Evolutionary conservation across 2,797 vertebrate species (phyloP), one percentile per base, ranked within the genome.

Genomic region (Lithobates sylvaticus): DNA sequence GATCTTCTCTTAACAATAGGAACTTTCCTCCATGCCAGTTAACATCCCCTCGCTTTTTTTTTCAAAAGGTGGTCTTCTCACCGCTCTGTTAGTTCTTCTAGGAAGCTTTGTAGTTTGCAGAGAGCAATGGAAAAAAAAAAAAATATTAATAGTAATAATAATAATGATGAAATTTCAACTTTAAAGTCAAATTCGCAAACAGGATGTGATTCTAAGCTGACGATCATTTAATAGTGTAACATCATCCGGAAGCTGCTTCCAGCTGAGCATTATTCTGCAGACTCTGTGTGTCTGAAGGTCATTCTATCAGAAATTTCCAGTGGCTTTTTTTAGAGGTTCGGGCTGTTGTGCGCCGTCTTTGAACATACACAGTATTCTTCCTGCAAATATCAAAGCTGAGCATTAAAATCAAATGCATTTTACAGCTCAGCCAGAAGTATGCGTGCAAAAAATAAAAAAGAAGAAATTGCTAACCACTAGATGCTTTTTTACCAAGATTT

Each of bases 151-250:
- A 39, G 6, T 39, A 39, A 10, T 10, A 39, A 39, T 47, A 42
- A 73, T 81, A 73, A 81, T 50, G 67, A 81, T 82, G 39, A 61
- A 36, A 65, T 73, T 42, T 64, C 50, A 73, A 32, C 34, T 81
- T 32, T 34, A 47, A 27, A 72, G 71, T 74, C 58, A 82, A 64
- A 82, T 82, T 64, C 71, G 74, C 54, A 83, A 71, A 71, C 78
- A 81, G 32, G n/a, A 61, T 64, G 79, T 73, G 79, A 81, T 73
- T 61, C 8, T 39, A 58, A 81, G 58, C 13, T 81, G 68, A 71
- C 78, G 58, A 73, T 61, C 32, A 15, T 47, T 39, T 81, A 81
- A 64, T 81, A 26, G 69, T 26, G 32, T 44, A 61, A 42, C 71
- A 69, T 34, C 79, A 42, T 81, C 79, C 69, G n/a, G 50, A 16